These are phyloP conservation scores for Hypotaenidia philippensis DNA, from an alignment of 2,797 vertebrate genomes.

Conservation along the genomic window DNA sequence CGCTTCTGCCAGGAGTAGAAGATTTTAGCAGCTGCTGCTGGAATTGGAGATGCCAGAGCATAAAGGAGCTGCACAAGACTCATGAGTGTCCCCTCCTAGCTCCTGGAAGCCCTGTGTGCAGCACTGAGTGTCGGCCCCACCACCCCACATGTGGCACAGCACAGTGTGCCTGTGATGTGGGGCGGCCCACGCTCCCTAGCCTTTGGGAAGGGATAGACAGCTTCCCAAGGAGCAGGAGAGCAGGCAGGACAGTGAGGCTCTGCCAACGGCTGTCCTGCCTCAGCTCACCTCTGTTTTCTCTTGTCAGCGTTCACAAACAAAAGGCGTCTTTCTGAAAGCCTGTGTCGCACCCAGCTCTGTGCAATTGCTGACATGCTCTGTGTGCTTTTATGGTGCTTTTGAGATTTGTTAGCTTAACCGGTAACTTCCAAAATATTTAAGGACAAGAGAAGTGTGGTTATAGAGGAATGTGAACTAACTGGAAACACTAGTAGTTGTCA, in stretches of 20 bases:
- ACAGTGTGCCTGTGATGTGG: rapidly evolving
- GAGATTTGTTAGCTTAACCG: conserved; percentile 46
- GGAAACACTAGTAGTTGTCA: conserved; percentile 48
- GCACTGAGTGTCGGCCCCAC: rapidly evolving
- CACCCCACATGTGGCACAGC: rapidly evolving
- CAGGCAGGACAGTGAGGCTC: background rate
- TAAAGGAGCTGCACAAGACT: background rate
- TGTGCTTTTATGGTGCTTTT: conserved; percentile 18
- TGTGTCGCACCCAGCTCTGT: background rate
- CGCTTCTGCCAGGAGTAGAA: background rate
- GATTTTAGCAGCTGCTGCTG: background rate
- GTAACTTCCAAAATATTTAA: conserved; percentile 49
- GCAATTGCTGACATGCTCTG: conserved; percentile 28
- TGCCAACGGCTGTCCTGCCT: background rate
- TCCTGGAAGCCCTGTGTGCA: background rate
- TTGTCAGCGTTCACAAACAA: background rate
- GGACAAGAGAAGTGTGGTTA: conserved; percentile 42
- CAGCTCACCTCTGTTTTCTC: background rate
- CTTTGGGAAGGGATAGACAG: rapidly evolving
- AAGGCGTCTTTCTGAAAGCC: conserved; percentile 5
- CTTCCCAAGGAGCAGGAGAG: background rate
- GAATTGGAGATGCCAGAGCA: background rate
- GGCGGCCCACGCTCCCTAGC: background rate
- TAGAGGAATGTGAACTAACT: conserved; percentile 54
- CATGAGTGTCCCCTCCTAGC: background rate